phyloP scores from a whole-genome alignment of 2,113 vertebrate genomes.

The Nycticryphes semicollaris region DNA sequence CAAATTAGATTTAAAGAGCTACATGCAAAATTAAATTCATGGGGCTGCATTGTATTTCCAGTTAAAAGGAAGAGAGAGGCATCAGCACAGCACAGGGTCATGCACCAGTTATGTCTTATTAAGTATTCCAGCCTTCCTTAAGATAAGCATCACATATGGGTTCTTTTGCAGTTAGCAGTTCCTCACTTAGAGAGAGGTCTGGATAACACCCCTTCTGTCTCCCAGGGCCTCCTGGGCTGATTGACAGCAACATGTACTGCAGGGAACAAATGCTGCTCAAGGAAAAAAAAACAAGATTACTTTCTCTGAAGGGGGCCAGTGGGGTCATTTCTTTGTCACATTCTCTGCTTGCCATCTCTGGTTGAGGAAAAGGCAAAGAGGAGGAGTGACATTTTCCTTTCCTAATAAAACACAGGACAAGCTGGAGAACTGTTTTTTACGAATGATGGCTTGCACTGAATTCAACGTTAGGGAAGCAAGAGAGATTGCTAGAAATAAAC shows the following conservation, averaged over 20 bases:
- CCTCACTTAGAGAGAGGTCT: slow-evolving; percentile 31
- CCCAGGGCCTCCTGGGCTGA: slow-evolving; percentile 37
- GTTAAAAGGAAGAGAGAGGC: slow-evolving; percentile 6
- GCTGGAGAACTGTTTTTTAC: neutral
- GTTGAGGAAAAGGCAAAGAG: slow-evolving; percentile 3
- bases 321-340: neutral
- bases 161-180: slow-evolving; percentile 57
- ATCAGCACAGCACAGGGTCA: slow-evolving; percentile 21
- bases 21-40: neutral
- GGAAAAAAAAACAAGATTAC: neutral
- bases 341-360: slow-evolving; percentile 33
- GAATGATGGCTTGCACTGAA: neutral
- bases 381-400: slow-evolving; percentile 9
- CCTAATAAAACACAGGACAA: neutral
- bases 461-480: neutral
- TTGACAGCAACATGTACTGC: slow-evolving; percentile 34
- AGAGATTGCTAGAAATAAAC: neutral
- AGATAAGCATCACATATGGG: slow-evolving; percentile 56
- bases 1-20: slow-evolving; percentile 26
- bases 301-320: neutral
- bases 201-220: slow-evolving; percentile 67
- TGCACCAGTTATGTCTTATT: slow-evolving; percentile 57
- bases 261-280: slow-evolving; percentile 26
- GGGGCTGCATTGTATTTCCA: neutral
- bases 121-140: slow-evolving; percentile 55